Conservation (phyloP, 92 coral and sea anemone species). For the Hydrozoanthus gracilis region DNA sequence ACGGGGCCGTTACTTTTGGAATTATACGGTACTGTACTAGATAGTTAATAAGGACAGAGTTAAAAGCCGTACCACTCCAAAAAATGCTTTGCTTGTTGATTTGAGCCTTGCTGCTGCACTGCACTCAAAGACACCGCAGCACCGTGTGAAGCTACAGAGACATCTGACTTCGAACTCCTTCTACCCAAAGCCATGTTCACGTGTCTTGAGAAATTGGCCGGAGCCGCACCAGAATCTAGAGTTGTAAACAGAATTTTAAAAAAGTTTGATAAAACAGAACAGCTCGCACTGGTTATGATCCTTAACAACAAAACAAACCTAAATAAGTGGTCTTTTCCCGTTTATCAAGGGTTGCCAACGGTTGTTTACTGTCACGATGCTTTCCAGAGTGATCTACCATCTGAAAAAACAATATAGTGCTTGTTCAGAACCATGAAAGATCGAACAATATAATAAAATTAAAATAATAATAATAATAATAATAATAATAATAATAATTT, state of each 20-base stretch:
- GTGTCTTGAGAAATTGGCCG: slow-evolving; percentile 69
- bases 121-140: slow-evolving; percentile 45
- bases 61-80: slow-evolving; percentile 44
- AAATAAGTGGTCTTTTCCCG: slow-evolving; percentile 13
- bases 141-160: slow-evolving; percentile 56
- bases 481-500: no score
- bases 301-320: neutral
- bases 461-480: no score
- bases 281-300: neutral
- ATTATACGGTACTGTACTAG: neutral
- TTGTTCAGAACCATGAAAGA: neutral
- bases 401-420: neutral
- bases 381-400: slow-evolving; percentile 36
- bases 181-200: slow-evolving; percentile 71
- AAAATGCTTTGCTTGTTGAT: slow-evolving; percentile 50
- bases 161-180: slow-evolving; percentile 76
- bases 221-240: slow-evolving; percentile 70
- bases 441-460: no score
- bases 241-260: neutral
- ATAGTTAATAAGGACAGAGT: neutral
- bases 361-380: slow-evolving; percentile 23
- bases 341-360: slow-evolving; percentile 24
- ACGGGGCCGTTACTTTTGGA: neutral
- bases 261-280: neutral
- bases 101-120: slow-evolving; percentile 39